Base-by-base conservation (phyloP, 2,888 invertebrate species). In the Meloe dianella region DNA sequence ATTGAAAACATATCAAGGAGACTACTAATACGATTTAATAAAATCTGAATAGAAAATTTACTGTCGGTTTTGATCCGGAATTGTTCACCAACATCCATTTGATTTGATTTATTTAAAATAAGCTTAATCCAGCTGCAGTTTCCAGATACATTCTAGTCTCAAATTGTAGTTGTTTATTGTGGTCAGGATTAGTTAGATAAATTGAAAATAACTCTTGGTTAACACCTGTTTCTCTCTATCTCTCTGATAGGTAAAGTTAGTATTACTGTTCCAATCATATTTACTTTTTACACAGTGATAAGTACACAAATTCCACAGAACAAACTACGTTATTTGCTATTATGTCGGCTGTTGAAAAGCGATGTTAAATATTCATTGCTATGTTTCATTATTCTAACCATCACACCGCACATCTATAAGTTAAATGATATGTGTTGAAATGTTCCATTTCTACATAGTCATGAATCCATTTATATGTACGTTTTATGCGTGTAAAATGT, bases 381-480 rank as follows among this genome's bases (percentile, higher is more conserved):
- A 51, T 51, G 22, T 51, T 51, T 51, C 47, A 20, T 22, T 51
- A 51, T 51, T 51, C 47, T 7, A 12, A 7, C 41, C 41, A 41
- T 41, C 41, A 17, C 41, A 4, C 5, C 10, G 20, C 10, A 7
- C 47, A 20, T 51, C 20, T 51, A 22, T 51, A 51, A 20, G 47
- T 51, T 51, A 51, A 51, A 51, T 51, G 47, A 10, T 22, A 51
- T 51, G 47, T 51, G 47, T 22, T 10, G 47, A 51, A 51, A 51
- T 51, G 20, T 51, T 20, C 47, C 47, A 51, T 51, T 51, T 51
- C 47, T 8, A 12, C 47, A 51, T 24, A 51, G 22, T 24, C 1
- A 51, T 51, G 22, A 10, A 12, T 24, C 51, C 4, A 51, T 47
- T 47, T 12, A 20, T 47, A 8, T 17, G n/a, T 41, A 12, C 7